Evolutionary conservation across 2,113 vertebrate genomes (phyloP).

Genomic region (Salvelinus fontinalis): DNA sequence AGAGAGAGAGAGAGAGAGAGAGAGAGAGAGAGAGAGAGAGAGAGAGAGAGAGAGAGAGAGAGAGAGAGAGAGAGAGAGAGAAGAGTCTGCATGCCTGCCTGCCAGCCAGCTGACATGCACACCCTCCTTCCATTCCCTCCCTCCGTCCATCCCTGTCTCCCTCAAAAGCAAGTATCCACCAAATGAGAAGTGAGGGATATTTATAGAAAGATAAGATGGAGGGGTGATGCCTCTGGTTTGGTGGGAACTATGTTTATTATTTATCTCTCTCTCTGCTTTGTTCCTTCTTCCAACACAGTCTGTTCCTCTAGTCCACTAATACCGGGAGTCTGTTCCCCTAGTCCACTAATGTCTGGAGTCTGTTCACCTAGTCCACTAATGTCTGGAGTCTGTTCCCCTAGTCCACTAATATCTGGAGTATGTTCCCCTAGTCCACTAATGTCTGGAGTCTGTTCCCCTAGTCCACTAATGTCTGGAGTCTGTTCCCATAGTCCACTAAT

Average conservation of each 20-base stretch:
- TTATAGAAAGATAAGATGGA: constrained; percentile 48
- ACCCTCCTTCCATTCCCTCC: constrained; percentile 18
- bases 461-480: too few relatives aligned
- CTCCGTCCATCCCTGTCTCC: constrained; percentile 8
- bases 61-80: too few relatives aligned
- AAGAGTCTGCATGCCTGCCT: constrained; percentile 27
- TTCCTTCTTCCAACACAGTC: constrained; percentile 4
- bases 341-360: constrained; percentile 10
- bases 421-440: too few relatives aligned
- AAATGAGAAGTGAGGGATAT: constrained; percentile 42
- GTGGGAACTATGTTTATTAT: constrained; percentile 46
- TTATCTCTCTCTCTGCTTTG: constrained; percentile 13
- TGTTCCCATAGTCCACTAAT: too few relatives aligned
- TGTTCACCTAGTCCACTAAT: too few relatives aligned
- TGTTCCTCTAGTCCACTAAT: constrained; percentile 37
- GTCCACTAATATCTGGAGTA: background rate
- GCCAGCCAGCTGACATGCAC: constrained; percentile 41
- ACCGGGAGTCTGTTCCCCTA: too few relatives aligned
- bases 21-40: background rate
- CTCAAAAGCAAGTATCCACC: constrained; percentile 22
- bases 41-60: background rate
- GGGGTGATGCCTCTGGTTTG: constrained; percentile 13
- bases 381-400: constrained; percentile 20
- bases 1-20: background rate
- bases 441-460: too few relatives aligned